Evolutionary conservation across 2,888 invertebrate genomes (phyloP).

Genomic region (Drosophila leonis): DNA sequence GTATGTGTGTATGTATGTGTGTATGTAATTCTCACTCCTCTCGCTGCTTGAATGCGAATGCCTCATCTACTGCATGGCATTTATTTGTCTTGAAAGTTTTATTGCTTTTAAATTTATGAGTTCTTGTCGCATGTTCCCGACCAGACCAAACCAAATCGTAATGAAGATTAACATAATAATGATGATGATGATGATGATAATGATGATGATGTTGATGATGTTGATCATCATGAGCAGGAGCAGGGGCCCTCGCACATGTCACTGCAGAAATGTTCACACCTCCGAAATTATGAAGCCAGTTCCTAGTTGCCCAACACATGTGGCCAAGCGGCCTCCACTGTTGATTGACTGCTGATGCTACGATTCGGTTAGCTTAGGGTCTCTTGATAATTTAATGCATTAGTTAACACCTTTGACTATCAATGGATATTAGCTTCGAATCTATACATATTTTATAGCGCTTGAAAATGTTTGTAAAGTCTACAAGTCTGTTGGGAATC

Average conservation of each 20-base stretch:
- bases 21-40: conserved; percentile 29
- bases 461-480: neutral
- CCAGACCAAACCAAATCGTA: conserved; percentile 18
- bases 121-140: conserved; percentile 60
- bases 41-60: conserved; percentile 33
- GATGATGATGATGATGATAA: conserved; percentile 19
- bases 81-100: conserved; percentile 84
- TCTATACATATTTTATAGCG: neutral
- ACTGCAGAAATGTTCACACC: conserved; percentile 69
- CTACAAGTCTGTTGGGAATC: neutral
- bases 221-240: neutral
- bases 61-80: conserved; percentile 70
- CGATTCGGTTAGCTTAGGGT: neutral
- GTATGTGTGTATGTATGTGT: neutral
- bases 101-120: conserved; percentile 83
- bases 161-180: conserved; percentile 32
- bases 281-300: conserved; percentile 58
- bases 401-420: conserved; percentile 34
- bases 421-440: conserved; percentile 20
- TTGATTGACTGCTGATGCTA: conserved; percentile 49
- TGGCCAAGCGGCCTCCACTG: conserved; percentile 36
- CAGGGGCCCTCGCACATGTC: conserved; percentile 55
- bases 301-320: conserved; percentile 33
- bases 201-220: neutral
- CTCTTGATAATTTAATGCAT: conserved; percentile 21